Conservation (phyloP, 2,888 invertebrate genomes). For the Himalopsyche japonica region DNA sequence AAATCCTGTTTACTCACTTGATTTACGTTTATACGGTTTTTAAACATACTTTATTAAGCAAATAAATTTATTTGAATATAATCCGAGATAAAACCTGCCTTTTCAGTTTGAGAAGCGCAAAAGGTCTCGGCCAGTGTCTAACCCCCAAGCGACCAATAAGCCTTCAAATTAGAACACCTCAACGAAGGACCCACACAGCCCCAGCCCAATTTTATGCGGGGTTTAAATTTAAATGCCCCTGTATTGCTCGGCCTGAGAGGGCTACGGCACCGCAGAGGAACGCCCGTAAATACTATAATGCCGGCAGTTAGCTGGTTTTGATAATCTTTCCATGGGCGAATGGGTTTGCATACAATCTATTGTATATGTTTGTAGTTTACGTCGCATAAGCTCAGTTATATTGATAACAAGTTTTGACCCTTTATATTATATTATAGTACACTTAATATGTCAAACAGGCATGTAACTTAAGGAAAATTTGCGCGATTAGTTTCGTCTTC, state of each 20-base stretch:
- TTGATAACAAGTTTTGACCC: not conserved
- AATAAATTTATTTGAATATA: not conserved
- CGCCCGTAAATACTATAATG: not conserved
- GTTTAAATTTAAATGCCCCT: conserved; percentile 23
- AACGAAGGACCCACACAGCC: not conserved
- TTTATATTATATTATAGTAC: too few species aligned
- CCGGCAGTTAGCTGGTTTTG: not conserved
- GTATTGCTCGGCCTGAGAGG: not conserved
- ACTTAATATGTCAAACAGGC: too few species aligned
- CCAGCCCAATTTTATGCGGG: conserved; percentile 32
- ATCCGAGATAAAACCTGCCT: not conserved
- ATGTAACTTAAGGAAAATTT: too few species aligned
- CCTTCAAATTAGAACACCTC: conserved; percentile 35
- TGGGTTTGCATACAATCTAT: not conserved
- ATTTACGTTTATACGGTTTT: too few species aligned
- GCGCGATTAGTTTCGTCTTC: too few species aligned
- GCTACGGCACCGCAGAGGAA: not conserved
- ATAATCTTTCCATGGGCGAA: not conserved
- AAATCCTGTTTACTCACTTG: too few species aligned
- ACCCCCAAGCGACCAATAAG: conserved; percentile 39
- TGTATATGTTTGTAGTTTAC: not conserved
- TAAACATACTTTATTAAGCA: too few species aligned
- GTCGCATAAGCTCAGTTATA: not conserved
- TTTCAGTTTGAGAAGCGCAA: not conserved
- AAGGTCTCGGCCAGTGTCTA: not conserved